Evolutionary conservation across 2,113 vertebrate genomes (phyloP), one percentile per base, ranked within the genome.

Genomic region (Pao palembangensis): DNA sequence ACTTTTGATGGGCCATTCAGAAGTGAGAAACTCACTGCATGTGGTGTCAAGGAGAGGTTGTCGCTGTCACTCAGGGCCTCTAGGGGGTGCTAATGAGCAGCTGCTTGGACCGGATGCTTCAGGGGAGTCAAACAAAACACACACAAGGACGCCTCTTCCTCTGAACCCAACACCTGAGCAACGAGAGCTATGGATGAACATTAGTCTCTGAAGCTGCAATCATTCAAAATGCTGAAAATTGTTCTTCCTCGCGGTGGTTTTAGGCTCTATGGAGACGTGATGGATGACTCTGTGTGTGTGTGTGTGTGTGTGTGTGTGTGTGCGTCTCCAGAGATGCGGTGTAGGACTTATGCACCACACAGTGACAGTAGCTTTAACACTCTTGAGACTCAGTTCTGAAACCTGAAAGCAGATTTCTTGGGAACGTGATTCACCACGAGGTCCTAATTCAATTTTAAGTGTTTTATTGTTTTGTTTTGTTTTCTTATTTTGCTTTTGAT

Each of bases 11-110:
- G 51, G 53, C 64, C 8, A 4, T 58, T 59, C 50, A 64, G 56
- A 66, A 55, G 19, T 67, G 55, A 71, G 21, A 42, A 16, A 20
- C 11, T 38, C 34, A 10, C 34, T 38, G 34, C 34, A 12, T 38
- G 5, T 67, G 14, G 21, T 71, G 68, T 73, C 49, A 63, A 67
- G 38, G 46, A 49, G 62, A 66, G 56, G 49, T 65, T 34, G 66
- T 75, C 69, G 77, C 69, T 72, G 66, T 79, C 69, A 86, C 85
- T 88, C 82, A 88, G 87, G 85, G 85, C 76, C 87, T 80, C 65
- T 76, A 70, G 85, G 76, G 78, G 84, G 72, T 74, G 83, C 75
- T 79, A 66, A 65, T 75, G 83, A 70, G 71, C 79, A 70, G 70
- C 76, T 10, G 16, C 70, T 75, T 78, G 67, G 78, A 75, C 64